Percentiles rank a stretch among this genome's conserved stretches.
Evolutionary conservation across 2,797 vertebrate species (phyloP).

Genomic region (Kryptopterus vitreolus): DNA sequence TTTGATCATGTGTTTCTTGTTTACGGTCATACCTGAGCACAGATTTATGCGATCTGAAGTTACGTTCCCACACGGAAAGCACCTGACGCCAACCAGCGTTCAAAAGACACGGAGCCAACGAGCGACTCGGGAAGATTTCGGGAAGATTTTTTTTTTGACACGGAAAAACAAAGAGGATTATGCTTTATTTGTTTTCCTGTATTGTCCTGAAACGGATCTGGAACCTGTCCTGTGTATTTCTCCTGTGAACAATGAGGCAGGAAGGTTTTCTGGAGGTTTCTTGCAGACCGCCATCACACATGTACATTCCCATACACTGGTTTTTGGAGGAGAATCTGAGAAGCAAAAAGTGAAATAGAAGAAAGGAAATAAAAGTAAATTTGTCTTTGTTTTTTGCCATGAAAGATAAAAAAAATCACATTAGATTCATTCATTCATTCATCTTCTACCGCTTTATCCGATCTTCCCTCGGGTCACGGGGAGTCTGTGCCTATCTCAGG

Average conservation of each 20-base stretch:
- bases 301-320: background rate
- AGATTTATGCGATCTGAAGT: constrained; percentile 3
- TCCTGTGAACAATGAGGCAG: background rate
- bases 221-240: background rate
- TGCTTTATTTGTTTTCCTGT: background rate
- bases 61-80: background rate
- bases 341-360: too few relatives aligned
- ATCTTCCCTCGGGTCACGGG: too few relatives aligned
- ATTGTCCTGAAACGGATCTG: background rate
- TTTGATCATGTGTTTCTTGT: constrained; percentile 27
- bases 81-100: background rate
- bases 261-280: background rate
- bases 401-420: too few relatives aligned
- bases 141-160: background rate
- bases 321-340: too few relatives aligned
- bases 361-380: too few relatives aligned
- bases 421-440: too few relatives aligned
- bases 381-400: too few relatives aligned
- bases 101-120: constrained; percentile 1
- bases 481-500: too few relatives aligned
- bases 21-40: constrained; percentile 36
- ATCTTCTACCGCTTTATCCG: too few relatives aligned
- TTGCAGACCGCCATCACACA: background rate
- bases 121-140: background rate
- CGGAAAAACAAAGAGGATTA: background rate